Percentiles rank a stretch among this genome's conserved stretches.
Conservation (phyloP, 2,113 vertebrate genomes). For the Marcusenius ussheri region DNA sequence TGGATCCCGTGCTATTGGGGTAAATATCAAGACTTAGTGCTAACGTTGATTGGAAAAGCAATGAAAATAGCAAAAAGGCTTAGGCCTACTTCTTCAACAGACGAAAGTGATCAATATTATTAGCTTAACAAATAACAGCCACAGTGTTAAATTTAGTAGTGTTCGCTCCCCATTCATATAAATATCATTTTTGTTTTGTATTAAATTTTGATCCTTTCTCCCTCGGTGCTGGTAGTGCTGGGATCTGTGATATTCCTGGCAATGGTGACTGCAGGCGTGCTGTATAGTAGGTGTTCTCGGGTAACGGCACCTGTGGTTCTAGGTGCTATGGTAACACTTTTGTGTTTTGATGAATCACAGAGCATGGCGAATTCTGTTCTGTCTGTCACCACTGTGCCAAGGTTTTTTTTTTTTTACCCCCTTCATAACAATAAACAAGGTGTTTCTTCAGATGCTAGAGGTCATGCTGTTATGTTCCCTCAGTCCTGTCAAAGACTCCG, state of each 20-base stretch:
- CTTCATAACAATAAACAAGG: slow-evolving; percentile 18
- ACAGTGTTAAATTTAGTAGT: not conserved
- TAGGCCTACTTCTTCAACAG: not conserved
- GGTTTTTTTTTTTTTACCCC: not conserved
- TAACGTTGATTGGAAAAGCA: not conserved
- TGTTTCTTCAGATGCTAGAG: slow-evolving; percentile 9
- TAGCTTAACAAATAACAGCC: not conserved
- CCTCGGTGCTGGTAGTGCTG: not conserved
- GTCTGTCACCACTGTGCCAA: not conserved
- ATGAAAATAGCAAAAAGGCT: not conserved
- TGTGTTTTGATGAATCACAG: slow-evolving; percentile 5
- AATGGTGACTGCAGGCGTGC: not conserved
- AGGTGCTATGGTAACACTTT: not conserved
- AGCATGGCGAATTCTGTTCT: not conserved
- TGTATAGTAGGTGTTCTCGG: not conserved
- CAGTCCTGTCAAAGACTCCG: slow-evolving; percentile 7
- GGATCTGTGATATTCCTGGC: not conserved
- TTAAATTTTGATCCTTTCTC: not conserved
- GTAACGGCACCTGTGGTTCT: not conserved
- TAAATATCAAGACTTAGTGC: not conserved
- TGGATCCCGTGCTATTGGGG: not conserved
- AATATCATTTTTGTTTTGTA: not conserved
- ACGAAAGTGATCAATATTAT: not conserved
- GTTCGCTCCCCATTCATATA: not conserved
- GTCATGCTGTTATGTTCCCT: slow-evolving; percentile 15